Base-by-base conservation (phyloP, 1,140 invertebrate genomes). In the Pseudomyrmex gracilis region DNA sequence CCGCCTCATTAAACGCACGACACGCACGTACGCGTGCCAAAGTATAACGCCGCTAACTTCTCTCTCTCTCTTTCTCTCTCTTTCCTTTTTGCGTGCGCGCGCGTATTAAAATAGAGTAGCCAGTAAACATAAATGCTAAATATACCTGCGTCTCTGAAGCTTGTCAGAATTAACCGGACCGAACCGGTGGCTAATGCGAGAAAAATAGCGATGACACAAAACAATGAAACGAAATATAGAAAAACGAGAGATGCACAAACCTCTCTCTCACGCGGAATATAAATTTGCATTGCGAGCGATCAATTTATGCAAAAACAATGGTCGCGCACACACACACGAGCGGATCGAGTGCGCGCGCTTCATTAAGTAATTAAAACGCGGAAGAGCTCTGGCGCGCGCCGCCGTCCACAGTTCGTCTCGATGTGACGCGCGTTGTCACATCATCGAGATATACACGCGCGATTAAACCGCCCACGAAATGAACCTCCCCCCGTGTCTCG, bases 111-210 rank as follows among this genome's bases (percentile, higher is more conserved):
- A 90, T 90, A 90, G 73, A 77, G 61, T 84, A 57, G 45, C 17
- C 73, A 78, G 85, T 85, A 89, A 90, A 88, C 77, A 88, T 73
- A 89, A 87, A 87, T 68, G 70, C 76, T 90, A 90, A 90, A 90
- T 90, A 87, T 89, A 90, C 12, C 73, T 55, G 12, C 17, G 68
- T 51, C 47, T 57, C 57, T 22, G 68, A 82, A 63, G 53, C 64
- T 84, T 90, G 84, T 90, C 68, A 60, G 70, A 73, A 34, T 34
- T 17, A 87, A 80, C 88, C 84, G 78, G 86, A 78, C 9, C 20
- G 45, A 91, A 84, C 64, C 67, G 73, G 82, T 22, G 2, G 3
- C n/a, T n/a, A 63, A 66, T 71, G 15, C 24, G 55, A 66, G 82
- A 64, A 51, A 84, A 80, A 88, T 57, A 68, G 82, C 64, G 22